Evolutionary conservation across 2,113 vertebrate species (phyloP), one percentile per base, ranked within the genome.

Genomic region (Myotis brandtii): DNA sequence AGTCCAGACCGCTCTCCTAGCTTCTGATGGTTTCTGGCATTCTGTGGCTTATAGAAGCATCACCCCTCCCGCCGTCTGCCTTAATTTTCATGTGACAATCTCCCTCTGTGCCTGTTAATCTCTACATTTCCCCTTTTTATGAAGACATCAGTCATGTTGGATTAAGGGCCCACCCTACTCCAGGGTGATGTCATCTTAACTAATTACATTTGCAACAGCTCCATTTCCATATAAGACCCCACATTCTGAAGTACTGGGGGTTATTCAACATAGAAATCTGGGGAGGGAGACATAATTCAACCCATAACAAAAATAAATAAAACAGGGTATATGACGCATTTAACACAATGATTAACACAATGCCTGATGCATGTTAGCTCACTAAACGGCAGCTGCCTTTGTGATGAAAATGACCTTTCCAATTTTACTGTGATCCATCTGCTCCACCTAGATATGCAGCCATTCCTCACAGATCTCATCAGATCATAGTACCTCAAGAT

Each of bases 391-490:
- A 43, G 14, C 18, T 25, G 54, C n/a, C 54, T 34, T 73, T 0
- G 0, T 43, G 32, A 80, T 27, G 6, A 16, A 1, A 4, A 0
- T 32, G 23, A 25, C 21, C 17, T 20, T 20, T 56, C 81, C n/a
- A 40, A 3, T 34, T 73, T 66, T 20, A 72, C 17, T 21, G 10
- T 43, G 66, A n/a, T 37, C 72, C 43, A 16, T 30, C 62, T 20
- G 48, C 40, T 75, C 32, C 7, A 32, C 62, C n/a, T 9, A 4
- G 18, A 25, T 6, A 32, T 12, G 40, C 3, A 3, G 64, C 14
- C 43, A 2, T 11, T 4, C 27, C 13, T 23, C n/a, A 13, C 32
- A 52, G 56, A 43, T 75, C n/a, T 82, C n/a, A 27, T 62, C 43
- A n/a, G 67, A 62, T 76, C 30, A 17, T 23, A 50, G 52, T 14